Evolutionary conservation across 2,888 invertebrate genomes (phyloP).

Genomic region (Lamproptera curius): DNA sequence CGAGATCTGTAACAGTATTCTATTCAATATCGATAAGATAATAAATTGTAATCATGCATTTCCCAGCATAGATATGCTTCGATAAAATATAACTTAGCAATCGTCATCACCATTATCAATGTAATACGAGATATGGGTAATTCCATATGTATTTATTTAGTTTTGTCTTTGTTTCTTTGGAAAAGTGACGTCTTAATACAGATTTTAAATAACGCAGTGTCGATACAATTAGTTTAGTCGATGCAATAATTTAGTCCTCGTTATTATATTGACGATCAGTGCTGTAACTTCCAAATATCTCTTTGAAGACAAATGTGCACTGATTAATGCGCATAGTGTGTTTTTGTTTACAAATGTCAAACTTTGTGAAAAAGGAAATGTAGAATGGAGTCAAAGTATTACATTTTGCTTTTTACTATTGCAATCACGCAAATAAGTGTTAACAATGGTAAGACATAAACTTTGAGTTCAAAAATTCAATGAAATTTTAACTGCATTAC

Average conservation of each 20-base stretch:
- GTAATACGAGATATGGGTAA: constrained; percentile 25
- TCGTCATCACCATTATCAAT: constrained; percentile 30
- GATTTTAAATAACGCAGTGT: no score
- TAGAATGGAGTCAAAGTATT: neutral
- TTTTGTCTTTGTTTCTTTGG: constrained; percentile 37
- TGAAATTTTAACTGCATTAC: no score
- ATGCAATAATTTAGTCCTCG: no score
- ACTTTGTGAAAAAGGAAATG: neutral
- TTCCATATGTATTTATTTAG: constrained; percentile 37
- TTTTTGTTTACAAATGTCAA: neutral
- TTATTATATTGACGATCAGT: no score
- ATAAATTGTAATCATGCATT: constrained; percentile 48
- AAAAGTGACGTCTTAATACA: constrained; percentile 33
- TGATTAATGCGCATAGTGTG: neutral
- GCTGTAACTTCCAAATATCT: no score
- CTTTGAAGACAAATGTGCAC: no score
- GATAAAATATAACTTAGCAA: constrained; percentile 40
- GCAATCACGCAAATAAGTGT: neutral
- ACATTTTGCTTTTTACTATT: neutral
- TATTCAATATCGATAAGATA: constrained; percentile 21
- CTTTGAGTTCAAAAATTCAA: no score
- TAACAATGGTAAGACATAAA: neutral
- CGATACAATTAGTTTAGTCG: no score
- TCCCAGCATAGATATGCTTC: constrained; percentile 58
- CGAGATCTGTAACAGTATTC: no score